Conservation (phyloP, 2,797 vertebrate genomes). For the Synaphobranchus kaupii region DNA sequence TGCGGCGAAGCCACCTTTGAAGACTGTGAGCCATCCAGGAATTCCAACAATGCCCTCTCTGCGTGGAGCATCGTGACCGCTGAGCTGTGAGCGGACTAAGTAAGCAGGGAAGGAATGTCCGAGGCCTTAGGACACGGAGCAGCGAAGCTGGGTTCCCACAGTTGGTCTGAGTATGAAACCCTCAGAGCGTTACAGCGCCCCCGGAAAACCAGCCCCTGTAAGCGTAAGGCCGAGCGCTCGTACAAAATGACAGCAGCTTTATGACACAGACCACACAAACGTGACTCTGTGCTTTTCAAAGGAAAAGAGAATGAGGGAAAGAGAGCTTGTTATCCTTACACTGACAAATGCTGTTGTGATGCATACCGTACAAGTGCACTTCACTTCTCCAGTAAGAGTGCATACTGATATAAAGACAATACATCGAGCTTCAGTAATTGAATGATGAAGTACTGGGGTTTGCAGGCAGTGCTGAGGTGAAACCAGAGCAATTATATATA, state of each 20-base stretch:
- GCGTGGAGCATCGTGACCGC: conserved; percentile 44
- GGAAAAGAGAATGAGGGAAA: neutral
- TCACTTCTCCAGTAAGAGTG: neutral
- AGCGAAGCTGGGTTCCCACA: neutral
- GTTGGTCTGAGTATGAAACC: neutral
- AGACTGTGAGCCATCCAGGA: conserved; percentile 57
- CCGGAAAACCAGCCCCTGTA: neutral
- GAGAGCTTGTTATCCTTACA: neutral
- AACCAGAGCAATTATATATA: conserved; percentile 29
- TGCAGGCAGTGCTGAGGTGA: conserved; percentile 19
- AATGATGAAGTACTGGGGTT: conserved; percentile 17
- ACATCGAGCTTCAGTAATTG: conserved; percentile 30
- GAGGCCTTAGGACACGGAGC: conserved; percentile 29
- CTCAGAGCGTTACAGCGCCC: neutral
- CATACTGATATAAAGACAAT: neutral
- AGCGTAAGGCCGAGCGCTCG: neutral
- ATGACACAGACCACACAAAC: neutral
- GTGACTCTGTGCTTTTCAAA: neutral
- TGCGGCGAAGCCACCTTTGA: conserved; percentile 56
- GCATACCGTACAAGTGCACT: neutral
- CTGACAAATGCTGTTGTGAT: neutral
- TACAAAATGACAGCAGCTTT: conserved; percentile 1
- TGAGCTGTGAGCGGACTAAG: conserved; percentile 41
- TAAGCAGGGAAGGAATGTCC: conserved; percentile 45
- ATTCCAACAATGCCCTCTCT: conserved; percentile 65